Conservation (phyloP, 2,113 vertebrate species). For the Formicarius rufipectus region DNA sequence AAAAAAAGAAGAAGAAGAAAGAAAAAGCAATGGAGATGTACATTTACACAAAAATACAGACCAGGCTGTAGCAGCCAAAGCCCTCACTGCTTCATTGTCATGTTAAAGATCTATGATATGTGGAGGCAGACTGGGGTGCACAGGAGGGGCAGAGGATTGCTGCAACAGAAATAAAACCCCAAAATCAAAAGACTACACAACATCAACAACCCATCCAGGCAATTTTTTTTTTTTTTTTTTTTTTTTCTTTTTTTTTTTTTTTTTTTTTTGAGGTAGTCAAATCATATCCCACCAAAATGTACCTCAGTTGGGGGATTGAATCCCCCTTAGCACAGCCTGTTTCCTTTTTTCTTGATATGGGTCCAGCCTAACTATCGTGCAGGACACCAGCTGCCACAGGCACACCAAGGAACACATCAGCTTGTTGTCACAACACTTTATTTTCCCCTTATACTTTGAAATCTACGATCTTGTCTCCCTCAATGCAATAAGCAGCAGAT, state of each 20-base stretch:
- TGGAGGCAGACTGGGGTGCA: neutral
- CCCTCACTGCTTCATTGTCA: neutral
- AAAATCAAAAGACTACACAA: neutral
- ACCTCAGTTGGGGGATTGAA: neutral
- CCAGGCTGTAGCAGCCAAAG: neutral
- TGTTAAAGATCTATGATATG: neutral
- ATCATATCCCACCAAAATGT: neutral
- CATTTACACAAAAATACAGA: neutral
- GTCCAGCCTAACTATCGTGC: neutral
- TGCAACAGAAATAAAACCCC: neutral
- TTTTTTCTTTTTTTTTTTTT: neutral
- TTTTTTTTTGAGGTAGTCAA: neutral
- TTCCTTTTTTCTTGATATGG: neutral
- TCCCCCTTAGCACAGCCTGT: accelerated
- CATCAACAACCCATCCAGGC: neutral
- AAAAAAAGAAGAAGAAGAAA: neutral
- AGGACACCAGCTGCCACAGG: neutral
- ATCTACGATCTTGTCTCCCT: neutral
- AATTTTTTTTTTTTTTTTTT: neutral
- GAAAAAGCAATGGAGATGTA: neutral
- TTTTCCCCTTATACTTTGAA: neutral
- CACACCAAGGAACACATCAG: neutral
- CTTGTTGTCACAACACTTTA: neutral
- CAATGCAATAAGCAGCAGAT: neutral
- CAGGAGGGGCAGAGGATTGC: neutral